phyloP scores from a whole-genome alignment of 1,140 invertebrate species.

The Drosophila aff. region DNA sequence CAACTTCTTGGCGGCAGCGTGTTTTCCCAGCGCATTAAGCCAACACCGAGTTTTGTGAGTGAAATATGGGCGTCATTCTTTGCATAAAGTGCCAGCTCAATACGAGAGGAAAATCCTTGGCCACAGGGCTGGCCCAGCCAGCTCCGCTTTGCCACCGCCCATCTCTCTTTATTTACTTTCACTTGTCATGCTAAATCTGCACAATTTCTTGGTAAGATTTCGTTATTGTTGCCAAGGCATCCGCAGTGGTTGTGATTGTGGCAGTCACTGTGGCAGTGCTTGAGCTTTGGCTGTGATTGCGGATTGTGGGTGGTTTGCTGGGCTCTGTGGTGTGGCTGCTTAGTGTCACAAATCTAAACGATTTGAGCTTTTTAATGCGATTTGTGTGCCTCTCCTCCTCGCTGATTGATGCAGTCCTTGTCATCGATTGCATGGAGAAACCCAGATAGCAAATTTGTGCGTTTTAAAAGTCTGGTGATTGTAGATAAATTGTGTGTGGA shows the following conservation, averaged over 20 bases:
- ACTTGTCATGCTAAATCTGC: slow-evolving; percentile 67
- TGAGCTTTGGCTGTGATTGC: slow-evolving; percentile 17
- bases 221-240: slow-evolving; percentile 41
- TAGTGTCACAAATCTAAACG: slow-evolving; percentile 79
- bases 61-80: slow-evolving; percentile 76
- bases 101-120: slow-evolving; percentile 27
- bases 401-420: slow-evolving; percentile 58
- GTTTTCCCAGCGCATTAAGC: slow-evolving; percentile 68
- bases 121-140: slow-evolving; percentile 10
- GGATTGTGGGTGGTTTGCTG: slow-evolving; percentile 14
- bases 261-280: slow-evolving; percentile 15
- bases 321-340: slow-evolving; percentile 26
- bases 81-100: slow-evolving; percentile 64
- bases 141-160: background rate
- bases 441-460: slow-evolving; percentile 21
- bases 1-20: slow-evolving; percentile 64
- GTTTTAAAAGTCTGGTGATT: slow-evolving; percentile 9
- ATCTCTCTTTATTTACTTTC: slow-evolving; percentile 69
- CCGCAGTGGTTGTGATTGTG: slow-evolving; percentile 11
- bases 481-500: background rate
- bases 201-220: slow-evolving; percentile 60
- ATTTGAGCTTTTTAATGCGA: slow-evolving; percentile 77
- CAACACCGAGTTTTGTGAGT: slow-evolving; percentile 56
- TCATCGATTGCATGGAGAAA: slow-evolving; percentile 19
- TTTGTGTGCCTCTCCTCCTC: slow-evolving; percentile 24